Percentiles rank a stretch among this genome's conserved stretches.
phyloP scores from a whole-genome alignment of 35 echinoderm and acorn worm species.

The Nesometra sesokonis region DNA sequence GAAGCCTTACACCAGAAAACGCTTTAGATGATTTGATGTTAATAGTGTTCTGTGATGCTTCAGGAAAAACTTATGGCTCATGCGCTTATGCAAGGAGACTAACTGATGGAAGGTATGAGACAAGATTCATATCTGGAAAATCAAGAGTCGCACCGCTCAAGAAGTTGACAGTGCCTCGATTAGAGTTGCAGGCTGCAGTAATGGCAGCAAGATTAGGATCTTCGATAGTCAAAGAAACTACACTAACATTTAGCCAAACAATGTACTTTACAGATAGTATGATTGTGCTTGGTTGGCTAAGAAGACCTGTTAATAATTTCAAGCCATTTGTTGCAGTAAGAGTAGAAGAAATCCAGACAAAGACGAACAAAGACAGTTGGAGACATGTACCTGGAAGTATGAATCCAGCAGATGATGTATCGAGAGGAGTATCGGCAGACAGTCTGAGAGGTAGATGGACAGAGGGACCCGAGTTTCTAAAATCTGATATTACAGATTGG shows the following conservation, averaged over 20 bases:
- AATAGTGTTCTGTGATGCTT: constrained; percentile 31
- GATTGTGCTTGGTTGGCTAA: background rate
- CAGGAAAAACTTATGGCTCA: constrained; percentile 22
- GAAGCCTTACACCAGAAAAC: constrained; percentile 19
- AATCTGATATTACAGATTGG: background rate
- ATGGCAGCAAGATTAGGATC: background rate
- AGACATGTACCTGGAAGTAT: constrained; percentile 7
- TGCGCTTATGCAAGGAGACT: background rate
- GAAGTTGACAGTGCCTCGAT: background rate
- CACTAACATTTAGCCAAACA: background rate
- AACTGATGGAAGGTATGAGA: background rate
- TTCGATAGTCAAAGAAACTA: background rate
- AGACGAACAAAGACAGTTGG: background rate
- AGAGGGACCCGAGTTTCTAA: constrained; percentile 8
- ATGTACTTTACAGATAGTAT: background rate
- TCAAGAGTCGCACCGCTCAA: background rate
- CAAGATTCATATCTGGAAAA: background rate
- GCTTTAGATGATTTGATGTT: background rate
- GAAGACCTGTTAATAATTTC: background rate
- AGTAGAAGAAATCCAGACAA: background rate
- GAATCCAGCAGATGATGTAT: constrained; percentile 37
- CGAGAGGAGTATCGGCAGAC: constrained; percentile 1
- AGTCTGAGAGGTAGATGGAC: background rate
- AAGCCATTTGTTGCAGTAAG: background rate
- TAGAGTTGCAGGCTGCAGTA: background rate